Conservation (phyloP, 1,140 invertebrate species). For the Aphidius gifuensis region DNA sequence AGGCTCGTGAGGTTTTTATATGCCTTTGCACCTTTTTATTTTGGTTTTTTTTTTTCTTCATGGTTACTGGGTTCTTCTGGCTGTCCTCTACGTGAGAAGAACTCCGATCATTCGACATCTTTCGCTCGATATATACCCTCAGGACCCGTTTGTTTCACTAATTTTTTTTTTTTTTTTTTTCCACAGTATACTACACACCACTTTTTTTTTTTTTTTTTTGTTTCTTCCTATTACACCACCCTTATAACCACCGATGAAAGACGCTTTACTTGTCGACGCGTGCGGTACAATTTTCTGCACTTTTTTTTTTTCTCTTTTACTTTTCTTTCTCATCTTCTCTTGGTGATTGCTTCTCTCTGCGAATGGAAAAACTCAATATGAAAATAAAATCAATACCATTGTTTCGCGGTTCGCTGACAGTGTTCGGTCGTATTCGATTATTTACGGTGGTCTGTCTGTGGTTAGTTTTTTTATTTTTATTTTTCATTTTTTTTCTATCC, state of each 20-base stretch:
- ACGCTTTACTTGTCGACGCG: too few relatives aligned
- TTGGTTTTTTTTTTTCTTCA: slow-evolving; percentile 29
- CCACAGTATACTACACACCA: too few relatives aligned
- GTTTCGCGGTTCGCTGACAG: slow-evolving; percentile 48
- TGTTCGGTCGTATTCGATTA: slow-evolving; percentile 47
- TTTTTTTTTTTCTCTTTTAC: slow-evolving; percentile 20
- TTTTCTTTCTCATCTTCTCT: slow-evolving; percentile 20
- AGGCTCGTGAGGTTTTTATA: neutral
- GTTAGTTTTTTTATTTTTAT: neutral
- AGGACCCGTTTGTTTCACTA: slow-evolving; percentile 31
- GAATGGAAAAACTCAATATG: slow-evolving; percentile 40
- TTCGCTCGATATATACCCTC: slow-evolving; percentile 52
- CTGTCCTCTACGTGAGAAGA: slow-evolving; percentile 50
- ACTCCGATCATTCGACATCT: slow-evolving; percentile 52
- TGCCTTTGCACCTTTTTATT: slow-evolving; percentile 6
- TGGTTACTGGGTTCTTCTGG: slow-evolving; percentile 29
- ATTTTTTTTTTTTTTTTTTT: slow-evolving; percentile 8
- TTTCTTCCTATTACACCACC: slow-evolving; percentile 12
- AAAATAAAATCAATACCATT: slow-evolving; percentile 56
- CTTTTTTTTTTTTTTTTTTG: slow-evolving; percentile 9
- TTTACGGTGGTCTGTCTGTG: slow-evolving; percentile 26
- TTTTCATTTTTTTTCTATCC: slow-evolving; percentile 3
- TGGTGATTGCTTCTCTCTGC: neutral
- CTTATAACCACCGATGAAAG: slow-evolving; percentile 2
- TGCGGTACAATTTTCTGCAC: neutral